Evolutionary conservation across 2,888 invertebrate species (phyloP).

Genomic region (Drosophila eohydei): DNA sequence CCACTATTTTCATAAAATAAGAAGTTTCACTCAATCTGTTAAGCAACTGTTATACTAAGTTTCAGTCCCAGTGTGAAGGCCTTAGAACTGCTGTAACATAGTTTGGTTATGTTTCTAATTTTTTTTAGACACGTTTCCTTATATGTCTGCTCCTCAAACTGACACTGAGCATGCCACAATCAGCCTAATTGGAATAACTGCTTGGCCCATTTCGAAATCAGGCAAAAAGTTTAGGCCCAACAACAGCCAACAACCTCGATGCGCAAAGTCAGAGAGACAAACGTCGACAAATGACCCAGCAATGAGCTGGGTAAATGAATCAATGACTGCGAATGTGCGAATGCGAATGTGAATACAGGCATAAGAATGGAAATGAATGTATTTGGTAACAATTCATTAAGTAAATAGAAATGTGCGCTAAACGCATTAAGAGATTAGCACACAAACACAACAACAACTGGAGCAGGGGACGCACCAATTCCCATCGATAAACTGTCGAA

Average conservation of each 20-base stretch:
- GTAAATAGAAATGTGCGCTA: constrained; percentile 81
- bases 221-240: constrained; percentile 21
- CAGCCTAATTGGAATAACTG: constrained; percentile 62
- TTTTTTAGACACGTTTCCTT: not conserved
- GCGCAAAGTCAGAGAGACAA: constrained; percentile 71
- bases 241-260: not conserved
- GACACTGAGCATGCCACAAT: constrained; percentile 67
- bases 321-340: constrained; percentile 54
- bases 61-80: too few species aligned
- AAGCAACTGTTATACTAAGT: too few species aligned
- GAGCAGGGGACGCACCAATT: constrained; percentile 18
- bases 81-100: too few species aligned
- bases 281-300: constrained; percentile 76
- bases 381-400: constrained; percentile 80
- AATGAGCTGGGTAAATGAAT: constrained; percentile 71
- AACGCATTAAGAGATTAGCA: constrained; percentile 85
- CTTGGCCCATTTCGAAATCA: constrained; percentile 54
- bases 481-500: constrained; percentile 66
- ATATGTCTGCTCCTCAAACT: not conserved
- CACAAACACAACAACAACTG: constrained; percentile 62
- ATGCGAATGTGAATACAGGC: constrained; percentile 34
- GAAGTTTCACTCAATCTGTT: too few species aligned
- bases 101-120: not conserved
- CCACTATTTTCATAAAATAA: too few species aligned
- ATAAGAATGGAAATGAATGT: constrained; percentile 65